Evolutionary conservation across 2,888 invertebrate genomes (phyloP), one percentile per base, ranked within the genome.

Genomic region (Acanthosepion esculentum): DNA sequence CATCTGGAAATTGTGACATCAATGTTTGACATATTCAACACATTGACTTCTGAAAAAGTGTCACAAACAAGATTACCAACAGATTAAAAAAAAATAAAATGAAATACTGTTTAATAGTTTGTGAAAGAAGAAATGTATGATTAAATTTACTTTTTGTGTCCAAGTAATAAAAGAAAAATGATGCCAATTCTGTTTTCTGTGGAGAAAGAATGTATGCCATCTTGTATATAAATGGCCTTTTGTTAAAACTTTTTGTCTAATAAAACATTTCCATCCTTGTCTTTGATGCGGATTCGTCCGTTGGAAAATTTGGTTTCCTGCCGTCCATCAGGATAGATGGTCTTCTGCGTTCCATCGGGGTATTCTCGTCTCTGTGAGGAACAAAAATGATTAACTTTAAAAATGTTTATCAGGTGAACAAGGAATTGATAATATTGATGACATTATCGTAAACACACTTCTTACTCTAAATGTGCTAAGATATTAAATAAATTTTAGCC

Each of bases 281-380:
- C 99, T 97, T 99, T 99, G 94, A 99, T 98, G 94, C 99, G 98
- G 48, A 99, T 98, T 94, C 99, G 98, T 1, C 99, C 99, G 96
- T 98, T 98, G 0, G 98, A 98, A 97, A 99, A 99, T n/a, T 98
- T 98, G 0, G 99, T 99, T 97, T 99, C 99, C 95, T 98, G 98
- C 1, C 98, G 98, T 20, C 99, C 99, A 97, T 99, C 99, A 0
- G 98, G 98, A 98, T 99, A 99, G 0, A 99, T 98, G 93, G 99
- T 98, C 97, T 99, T 99, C 0, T 99, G 98, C 0, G 99, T 99
- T 5, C 99, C 99, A 97, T 99, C 99, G 0, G 99, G 99, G 97
- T 98, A 99, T 97, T 99, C 99, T 64, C 99, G 98, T 96, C 98
- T 98, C 98, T 98, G 97, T 94, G 98, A 98, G 55, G 23, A 33